A percentile compares a stretch with the other conserved stretches of the same genome.
Conservation (phyloP, 1,140 invertebrate genomes). For the Maniola jurtina region DNA sequence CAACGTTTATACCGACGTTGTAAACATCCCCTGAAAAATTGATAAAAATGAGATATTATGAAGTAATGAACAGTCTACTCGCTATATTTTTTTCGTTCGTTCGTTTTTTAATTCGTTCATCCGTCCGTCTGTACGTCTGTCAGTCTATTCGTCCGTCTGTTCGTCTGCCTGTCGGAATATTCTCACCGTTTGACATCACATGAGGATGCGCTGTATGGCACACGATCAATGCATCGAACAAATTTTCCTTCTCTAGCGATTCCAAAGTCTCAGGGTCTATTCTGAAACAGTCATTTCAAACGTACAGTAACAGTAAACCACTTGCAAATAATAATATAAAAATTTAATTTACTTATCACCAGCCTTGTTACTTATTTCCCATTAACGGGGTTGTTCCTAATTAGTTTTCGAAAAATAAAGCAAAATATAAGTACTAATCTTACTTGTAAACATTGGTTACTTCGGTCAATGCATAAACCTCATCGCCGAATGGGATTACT, state of each 20-base stretch:
- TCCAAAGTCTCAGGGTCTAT: slow-evolving; percentile 84
- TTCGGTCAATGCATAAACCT: slow-evolving; percentile 91
- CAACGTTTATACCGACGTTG: slow-evolving; percentile 88
- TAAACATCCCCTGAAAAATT: slow-evolving; percentile 81
- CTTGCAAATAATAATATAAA: too few species aligned
- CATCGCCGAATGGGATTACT: slow-evolving; percentile 91
- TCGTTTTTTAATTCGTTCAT: too few species aligned
- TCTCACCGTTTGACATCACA: slow-evolving; percentile 83
- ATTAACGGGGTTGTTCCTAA: too few species aligned
- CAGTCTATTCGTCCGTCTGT: background rate
- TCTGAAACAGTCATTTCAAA: slow-evolving; percentile 52
- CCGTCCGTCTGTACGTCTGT: too few species aligned
- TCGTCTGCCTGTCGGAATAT: slow-evolving; percentile 2
- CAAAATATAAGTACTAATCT: too few species aligned
- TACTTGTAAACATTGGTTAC: slow-evolving; percentile 87
- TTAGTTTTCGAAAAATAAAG: too few species aligned
- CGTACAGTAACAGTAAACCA: too few species aligned
- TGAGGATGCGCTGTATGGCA: slow-evolving; percentile 93
- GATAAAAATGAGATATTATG: background rate
- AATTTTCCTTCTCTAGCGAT: slow-evolving; percentile 82
- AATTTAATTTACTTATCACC: too few species aligned
- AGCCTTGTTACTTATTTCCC: too few species aligned
- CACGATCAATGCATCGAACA: slow-evolving; percentile 85
- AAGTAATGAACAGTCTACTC: background rate
- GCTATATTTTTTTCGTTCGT: too few species aligned